Evolutionary conservation across 1,140 invertebrate genomes (phyloP), one percentile per base, ranked within the genome.

Genomic region (Drosophila auraria): DNA sequence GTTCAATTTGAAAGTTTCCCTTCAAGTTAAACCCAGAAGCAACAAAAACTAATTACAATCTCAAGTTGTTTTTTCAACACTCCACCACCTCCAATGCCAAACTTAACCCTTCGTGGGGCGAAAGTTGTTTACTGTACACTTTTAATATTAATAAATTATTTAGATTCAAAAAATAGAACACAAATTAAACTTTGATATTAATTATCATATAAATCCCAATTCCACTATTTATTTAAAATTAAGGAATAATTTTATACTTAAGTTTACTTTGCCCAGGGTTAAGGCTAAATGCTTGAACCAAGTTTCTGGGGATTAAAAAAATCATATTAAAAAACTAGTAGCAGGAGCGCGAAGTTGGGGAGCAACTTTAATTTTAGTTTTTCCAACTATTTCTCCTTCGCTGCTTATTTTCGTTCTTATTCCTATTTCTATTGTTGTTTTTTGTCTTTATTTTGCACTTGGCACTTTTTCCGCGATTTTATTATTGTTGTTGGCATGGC

Each of bases 11-110:
- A 89, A 89, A 89, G 86, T 89, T 89, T 89, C 68, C 64, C 51
- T 68, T 77, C 68, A 70, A 71, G 66, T 80, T 84, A 82, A 82
- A 70, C 78, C 86, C 84, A 80, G 54, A 42, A 90, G 86, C 86
- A 89, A 89, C 86, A 89, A 89, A 89, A 89, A 89, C 84, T 89
- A 89, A 89, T 89, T 89, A 89, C 86, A 89, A 89, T 89, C 82
- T 89, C 84, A 89, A 89, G 84, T 89, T 90, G 84, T 89, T 89
- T 89, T 89, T 89, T 82, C 78, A 89, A 86, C 84, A 89, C 84
- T 89, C 84, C 11, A 59, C 51, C 36, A 23, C 8, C 40, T 20
- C 33, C 68, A 8, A 57, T 4, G 36, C 60, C 76, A 42, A 84
- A 81, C 82, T 86, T 81, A 57, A 57, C 54, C 54, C 54, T 40